phyloP scores from a whole-genome alignment of 23 tunicate genomes.

The Trididemnum miniatum region DNA sequence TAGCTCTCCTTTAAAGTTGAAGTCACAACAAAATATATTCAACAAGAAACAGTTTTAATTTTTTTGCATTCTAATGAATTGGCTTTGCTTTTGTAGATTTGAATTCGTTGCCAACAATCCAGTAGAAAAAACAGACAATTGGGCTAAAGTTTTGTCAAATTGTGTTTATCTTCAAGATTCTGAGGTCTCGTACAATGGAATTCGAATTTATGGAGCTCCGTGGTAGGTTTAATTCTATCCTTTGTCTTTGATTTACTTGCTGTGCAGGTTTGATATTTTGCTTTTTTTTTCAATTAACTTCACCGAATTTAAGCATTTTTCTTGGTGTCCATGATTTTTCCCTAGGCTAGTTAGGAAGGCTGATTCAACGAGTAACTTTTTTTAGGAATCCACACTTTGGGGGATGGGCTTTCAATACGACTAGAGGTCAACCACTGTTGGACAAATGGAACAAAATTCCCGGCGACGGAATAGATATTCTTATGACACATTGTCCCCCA shows the following conservation, averaged over 20 bases:
- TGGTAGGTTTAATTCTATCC: too few relatives aligned
- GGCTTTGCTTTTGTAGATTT: slow-evolving; percentile 37
- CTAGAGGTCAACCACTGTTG: slow-evolving; percentile 55
- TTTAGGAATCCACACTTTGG: slow-evolving; percentile 75
- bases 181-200: slow-evolving; percentile 69
- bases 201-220: slow-evolving; percentile 74
- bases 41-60: too few relatives aligned
- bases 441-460: slow-evolving; percentile 90
- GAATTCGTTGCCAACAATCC: slow-evolving; percentile 44
- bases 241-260: too few relatives aligned
- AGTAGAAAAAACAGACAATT: slow-evolving; percentile 34
- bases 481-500: slow-evolving; percentile 84
- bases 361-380: too few relatives aligned
- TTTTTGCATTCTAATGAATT: too few relatives aligned
- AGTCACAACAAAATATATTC: too few relatives aligned
- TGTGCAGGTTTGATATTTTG: too few relatives aligned
- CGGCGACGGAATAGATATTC: slow-evolving; percentile 60
- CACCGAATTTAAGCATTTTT: background rate
- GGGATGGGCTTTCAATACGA: slow-evolving; percentile 68
- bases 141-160: slow-evolving; percentile 61
- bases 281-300: too few relatives aligned
- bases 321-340: background rate
- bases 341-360: background rate
- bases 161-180: slow-evolving; percentile 68
- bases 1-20: too few relatives aligned